A percentile compares a stretch with the other conserved stretches of the same genome.
phyloP scores from a whole-genome alignment of 2,113 vertebrate species.

The Actinemys pallida region DNA sequence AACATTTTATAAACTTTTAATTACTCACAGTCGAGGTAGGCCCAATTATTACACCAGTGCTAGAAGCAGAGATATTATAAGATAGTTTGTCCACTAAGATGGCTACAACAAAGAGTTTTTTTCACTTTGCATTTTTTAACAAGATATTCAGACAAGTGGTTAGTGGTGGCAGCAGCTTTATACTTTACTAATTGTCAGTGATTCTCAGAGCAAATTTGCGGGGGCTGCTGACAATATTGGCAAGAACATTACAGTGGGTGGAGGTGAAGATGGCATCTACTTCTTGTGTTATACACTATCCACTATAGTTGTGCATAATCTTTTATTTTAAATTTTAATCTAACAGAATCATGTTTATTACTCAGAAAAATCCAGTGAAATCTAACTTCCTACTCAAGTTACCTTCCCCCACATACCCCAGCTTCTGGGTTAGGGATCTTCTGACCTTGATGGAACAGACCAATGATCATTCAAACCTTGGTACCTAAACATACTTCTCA shows the following conservation, averaged over 20 bases:
- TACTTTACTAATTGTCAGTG: neutral
- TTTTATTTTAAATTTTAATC: neutral
- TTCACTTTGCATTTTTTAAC: neutral
- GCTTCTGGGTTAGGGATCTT: neutral
- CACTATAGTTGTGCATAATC: neutral
- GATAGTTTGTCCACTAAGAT: neutral
- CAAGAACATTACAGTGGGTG: conserved; percentile 15
- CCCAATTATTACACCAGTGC: no score
- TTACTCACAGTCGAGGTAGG: no score
- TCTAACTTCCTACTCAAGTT: neutral
- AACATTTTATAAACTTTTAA: no score
- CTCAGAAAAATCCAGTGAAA: neutral
- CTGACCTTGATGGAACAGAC: neutral
- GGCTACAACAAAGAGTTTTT: neutral
- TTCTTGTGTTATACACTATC: neutral
- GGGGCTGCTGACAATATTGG: neutral
- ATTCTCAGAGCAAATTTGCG: neutral
- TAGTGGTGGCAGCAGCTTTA: neutral
- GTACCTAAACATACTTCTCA: neutral
- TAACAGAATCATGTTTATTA: neutral
- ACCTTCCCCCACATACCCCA: neutral
- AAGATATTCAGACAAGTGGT: no score
- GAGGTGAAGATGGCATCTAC: neutral
- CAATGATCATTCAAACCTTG: neutral
- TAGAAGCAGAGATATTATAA: neutral